phyloP scores from a whole-genome alignment of 2,113 vertebrate species.

The Tyto alba region DNA sequence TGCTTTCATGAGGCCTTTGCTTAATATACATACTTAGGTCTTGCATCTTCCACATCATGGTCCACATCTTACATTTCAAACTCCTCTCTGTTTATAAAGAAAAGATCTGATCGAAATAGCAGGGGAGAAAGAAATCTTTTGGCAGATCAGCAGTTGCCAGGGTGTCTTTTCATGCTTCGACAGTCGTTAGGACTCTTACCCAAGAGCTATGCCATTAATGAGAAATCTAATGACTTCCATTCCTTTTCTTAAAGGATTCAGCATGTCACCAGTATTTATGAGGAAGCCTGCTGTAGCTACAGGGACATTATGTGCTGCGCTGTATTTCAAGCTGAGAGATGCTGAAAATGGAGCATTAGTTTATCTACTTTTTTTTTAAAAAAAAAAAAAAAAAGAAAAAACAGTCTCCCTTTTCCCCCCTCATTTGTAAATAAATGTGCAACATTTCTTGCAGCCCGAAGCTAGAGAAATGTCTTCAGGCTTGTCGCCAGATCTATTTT shows the following conservation, averaged over 20 bases:
- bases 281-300: conserved; percentile 42
- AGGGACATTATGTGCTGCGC: conserved; percentile 18
- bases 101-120: background rate
- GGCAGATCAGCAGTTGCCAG: conserved; percentile 25
- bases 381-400: no score
- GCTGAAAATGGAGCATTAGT: conserved; percentile 13
- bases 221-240: conserved; percentile 43
- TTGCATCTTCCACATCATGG: background rate
- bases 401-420: background rate
- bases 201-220: conserved; percentile 36
- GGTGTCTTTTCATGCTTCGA: background rate
- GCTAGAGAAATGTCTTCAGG: conserved; percentile 25
- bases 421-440: conserved; percentile 13
- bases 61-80: background rate
- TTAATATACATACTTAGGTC: background rate
- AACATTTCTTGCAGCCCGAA: conserved; percentile 3
- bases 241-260: conserved; percentile 35
- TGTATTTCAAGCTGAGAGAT: conserved; percentile 48
- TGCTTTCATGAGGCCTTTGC: background rate
- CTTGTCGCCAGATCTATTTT: conserved; percentile 31
- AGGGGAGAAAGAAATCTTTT: background rate
- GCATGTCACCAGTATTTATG: conserved; percentile 35
- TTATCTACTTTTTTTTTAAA: background rate
- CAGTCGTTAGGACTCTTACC: background rate
- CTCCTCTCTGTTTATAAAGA: background rate